Evolutionary conservation across 2,797 vertebrate species (phyloP).

Genomic region (Enteromius fasciolatus): DNA sequence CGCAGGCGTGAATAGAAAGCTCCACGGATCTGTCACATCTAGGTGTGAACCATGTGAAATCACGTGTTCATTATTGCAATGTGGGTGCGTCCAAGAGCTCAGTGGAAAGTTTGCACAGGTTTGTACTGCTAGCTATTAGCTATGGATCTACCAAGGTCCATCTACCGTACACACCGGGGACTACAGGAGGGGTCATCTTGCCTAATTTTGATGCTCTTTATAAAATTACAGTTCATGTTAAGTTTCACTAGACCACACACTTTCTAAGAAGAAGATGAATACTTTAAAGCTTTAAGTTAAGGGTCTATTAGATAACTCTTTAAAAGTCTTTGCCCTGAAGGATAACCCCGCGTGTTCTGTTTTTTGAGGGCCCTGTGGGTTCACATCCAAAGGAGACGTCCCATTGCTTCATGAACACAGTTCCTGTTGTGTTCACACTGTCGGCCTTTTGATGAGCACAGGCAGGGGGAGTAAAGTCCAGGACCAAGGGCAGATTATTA

Average conservation of each 20-base stretch:
- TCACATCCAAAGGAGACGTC: conserved; percentile 7
- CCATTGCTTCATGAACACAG: conserved; percentile 33
- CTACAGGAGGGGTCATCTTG: background rate
- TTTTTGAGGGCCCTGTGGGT: background rate
- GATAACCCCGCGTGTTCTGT: conserved; percentile 27
- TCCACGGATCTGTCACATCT: background rate
- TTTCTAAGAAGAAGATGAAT: background rate
- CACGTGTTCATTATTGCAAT: background rate
- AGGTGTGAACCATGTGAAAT: conserved; percentile 15
- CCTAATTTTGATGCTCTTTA: background rate
- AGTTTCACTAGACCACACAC: background rate
- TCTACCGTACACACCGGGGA: background rate
- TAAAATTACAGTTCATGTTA: background rate
- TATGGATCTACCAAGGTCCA: background rate
- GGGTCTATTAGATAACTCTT: background rate
- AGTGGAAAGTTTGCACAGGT: background rate
- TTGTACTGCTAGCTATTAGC: conserved; percentile 2
- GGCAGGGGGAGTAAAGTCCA: conserved; percentile 64
- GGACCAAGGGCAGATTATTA: conserved; percentile 64
- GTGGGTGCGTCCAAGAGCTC: conserved; percentile 9
- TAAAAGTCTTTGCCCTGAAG: background rate
- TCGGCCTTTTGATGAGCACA: conserved; percentile 51
- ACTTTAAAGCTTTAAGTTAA: background rate
- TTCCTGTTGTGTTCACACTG: conserved; percentile 41
- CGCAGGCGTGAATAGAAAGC: background rate